Evolutionary conservation across 2,888 invertebrate genomes (phyloP).

Genomic region (Cosmia pyralina): DNA sequence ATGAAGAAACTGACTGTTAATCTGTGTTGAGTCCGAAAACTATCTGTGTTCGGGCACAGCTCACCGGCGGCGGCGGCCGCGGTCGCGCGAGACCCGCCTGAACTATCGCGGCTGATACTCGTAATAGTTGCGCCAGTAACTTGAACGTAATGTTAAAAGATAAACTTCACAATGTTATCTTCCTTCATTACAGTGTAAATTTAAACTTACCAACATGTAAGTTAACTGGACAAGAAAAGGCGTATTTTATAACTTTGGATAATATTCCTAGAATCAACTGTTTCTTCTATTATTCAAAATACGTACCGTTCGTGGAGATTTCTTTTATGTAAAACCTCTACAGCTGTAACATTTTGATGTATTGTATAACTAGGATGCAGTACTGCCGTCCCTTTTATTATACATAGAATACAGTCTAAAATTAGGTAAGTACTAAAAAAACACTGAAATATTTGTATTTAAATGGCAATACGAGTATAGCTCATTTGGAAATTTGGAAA

Average conservation of each 20-base stretch:
- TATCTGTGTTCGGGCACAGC: not conserved
- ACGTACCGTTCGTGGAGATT: not conserved
- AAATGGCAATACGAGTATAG: no score
- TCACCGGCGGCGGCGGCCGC: no score
- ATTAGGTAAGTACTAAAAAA: not conserved
- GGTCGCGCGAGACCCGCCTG: not conserved
- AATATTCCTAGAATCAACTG: no score
- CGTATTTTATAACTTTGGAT: no score
- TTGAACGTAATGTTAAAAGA: not conserved
- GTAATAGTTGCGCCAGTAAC: conserved; percentile 21
- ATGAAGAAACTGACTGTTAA: no score
- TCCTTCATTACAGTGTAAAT: not conserved
- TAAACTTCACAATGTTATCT: not conserved
- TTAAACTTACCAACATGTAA: not conserved
- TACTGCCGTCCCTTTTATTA: not conserved
- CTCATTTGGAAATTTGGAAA: no score
- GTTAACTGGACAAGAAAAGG: not conserved
- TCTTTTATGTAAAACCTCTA: not conserved
- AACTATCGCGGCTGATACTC: conserved; percentile 20
- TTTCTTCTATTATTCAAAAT: no score
- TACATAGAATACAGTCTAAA: not conserved
- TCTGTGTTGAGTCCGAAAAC: conserved; percentile 16
- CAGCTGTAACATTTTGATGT: not conserved
- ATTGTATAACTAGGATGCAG: no score
- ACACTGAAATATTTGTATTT: not conserved